Conservation (phyloP, 2,888 invertebrate genomes). For the Dysmachus trigonus region DNA sequence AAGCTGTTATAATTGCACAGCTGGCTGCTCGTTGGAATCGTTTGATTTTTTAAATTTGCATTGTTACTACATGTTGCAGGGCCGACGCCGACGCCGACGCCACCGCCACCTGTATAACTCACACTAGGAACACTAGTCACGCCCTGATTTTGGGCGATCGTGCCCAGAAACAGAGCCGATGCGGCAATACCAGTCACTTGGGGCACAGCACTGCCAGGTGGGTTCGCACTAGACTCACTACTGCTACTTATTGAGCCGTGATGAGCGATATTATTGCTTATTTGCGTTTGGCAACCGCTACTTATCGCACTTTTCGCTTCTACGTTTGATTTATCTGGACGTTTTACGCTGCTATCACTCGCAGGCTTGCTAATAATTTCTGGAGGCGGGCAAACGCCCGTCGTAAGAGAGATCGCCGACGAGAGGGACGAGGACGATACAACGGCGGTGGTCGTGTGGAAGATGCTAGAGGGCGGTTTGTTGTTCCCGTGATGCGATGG, state of each 20-base stretch:
- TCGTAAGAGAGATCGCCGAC: conserved; percentile 46
- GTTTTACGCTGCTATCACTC: conserved; percentile 19
- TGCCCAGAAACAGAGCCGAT: conserved; percentile 17
- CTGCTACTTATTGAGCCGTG: conserved; percentile 28
- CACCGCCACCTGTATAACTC: conserved; percentile 4
- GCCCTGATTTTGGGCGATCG: not conserved
- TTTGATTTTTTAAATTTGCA: conserved; percentile 28
- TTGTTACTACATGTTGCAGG: not conserved
- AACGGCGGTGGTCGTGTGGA: conserved; percentile 52
- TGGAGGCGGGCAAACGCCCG: not conserved
- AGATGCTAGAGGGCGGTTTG: conserved; percentile 47
- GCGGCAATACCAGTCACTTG: conserved; percentile 41
- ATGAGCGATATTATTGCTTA: conserved; percentile 33
- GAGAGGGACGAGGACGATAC: conserved; percentile 50
- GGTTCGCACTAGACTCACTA: conserved; percentile 26
- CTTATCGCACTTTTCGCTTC: conserved; percentile 12
- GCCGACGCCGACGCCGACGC: not conserved
- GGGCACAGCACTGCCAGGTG: conserved; percentile 24
- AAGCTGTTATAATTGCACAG: conserved; percentile 45
- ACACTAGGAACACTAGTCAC: conserved; percentile 24
- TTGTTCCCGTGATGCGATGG: conserved; percentile 39
- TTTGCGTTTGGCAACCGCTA: conserved; percentile 36
- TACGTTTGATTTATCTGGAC: conserved; percentile 14
- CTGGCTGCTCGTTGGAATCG: conserved; percentile 37
- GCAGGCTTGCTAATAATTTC: not conserved